Base-by-base conservation (phyloP, 2,888 invertebrate genomes). In the Tetragnatha montana region DNA sequence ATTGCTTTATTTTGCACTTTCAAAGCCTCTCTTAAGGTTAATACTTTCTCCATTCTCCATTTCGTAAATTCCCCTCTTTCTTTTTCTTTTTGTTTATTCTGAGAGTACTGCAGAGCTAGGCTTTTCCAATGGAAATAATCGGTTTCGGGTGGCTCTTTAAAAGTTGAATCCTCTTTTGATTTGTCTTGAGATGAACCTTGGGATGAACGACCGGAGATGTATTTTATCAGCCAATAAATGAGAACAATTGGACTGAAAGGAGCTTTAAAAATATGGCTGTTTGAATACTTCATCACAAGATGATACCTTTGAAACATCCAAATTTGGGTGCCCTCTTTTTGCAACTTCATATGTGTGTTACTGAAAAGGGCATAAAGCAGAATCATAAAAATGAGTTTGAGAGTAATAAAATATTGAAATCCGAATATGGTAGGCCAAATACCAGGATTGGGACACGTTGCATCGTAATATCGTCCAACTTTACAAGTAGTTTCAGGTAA, bases 301-400 rank as follows among this genome's bases (percentile, higher is more conserved):
- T 92, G 92, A 91, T 93, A 93, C 76, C 93, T 91, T 88, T 93
- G 93, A 86, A 92, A 93, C 75, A 92, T 92, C 93, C 93, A 93
- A 50, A 93, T 93, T 50, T 92, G 92, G 51, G 93, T 93, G 6
- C 93, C 92, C 73, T 93, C 93, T 8, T 80, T 78, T 47, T 88
- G 85, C 12, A 92, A 47, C 68, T 83, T 90, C 14, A 22, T 79
- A n/a, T 79, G 73, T 6, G 88, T 88, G 35, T 74, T 69, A 80
- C 93, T 92, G 91, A 93, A 93, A 79, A 93, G 91, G 0, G 93
- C 93, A 87, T 93, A 93, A 6, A 93, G 92, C 85, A 93, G 91
- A 1, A 93, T 93, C 91, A 93, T 92, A 8, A 93, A 92, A 78
- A 93, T 92, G n/a, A 93, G 91, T 91, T 93, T 93, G 35, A 93